Base-by-base conservation (phyloP, 2,797 vertebrate species). In the Gallinago stenura region DNA sequence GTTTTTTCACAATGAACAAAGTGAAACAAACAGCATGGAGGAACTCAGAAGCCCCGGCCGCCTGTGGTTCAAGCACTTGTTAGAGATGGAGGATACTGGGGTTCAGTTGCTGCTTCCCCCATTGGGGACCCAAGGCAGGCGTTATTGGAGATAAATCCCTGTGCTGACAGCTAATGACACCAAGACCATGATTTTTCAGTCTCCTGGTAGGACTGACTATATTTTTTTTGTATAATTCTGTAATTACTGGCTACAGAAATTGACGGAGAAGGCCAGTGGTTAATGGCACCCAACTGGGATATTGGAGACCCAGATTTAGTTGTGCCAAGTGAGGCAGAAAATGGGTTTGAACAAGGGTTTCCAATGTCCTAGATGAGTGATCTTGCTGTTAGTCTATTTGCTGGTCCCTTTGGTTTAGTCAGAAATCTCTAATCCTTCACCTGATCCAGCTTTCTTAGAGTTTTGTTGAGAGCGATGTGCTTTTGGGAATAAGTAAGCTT, bases 241-340 rank as follows among this genome's bases (percentile, higher is more conserved):
- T 89, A 69, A 87, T 91, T 82, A 70, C n/a, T 79, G 24, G 22
- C 54, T 62, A 35, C 58, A 72, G 78, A 76, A 94, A 57, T 26
- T 41, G 65, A 6, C 30, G 18, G 85, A 80, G 81, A 60, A 77
- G 51, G 31, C 48, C 54, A 9, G n/a, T 41, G 81, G 33, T 76
- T 82, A 16, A 16, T 57, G 37, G 57, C 83, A 84, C 41, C 56
- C 90, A 43, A 21, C 73, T 61, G 61, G 28, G 57, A 26, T 81
- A 31, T 48, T 5, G 19, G 30, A 72, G 30, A 79, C 19, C 6
- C 21, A 25, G 18, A 65, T 76, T 54, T 22, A 33, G 18, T 51
- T 65, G 75, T 79, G 81, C 26, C 62, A 90, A 91, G 91, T 81
- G 69, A 89, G 77, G 80, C 81, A 84, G 62, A 83, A 93, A 92